A percentile compares a stretch with the other conserved stretches of the same genome.
Conservation (phyloP, 2,888 invertebrate genomes). For the Iselma pallidipennis region DNA sequence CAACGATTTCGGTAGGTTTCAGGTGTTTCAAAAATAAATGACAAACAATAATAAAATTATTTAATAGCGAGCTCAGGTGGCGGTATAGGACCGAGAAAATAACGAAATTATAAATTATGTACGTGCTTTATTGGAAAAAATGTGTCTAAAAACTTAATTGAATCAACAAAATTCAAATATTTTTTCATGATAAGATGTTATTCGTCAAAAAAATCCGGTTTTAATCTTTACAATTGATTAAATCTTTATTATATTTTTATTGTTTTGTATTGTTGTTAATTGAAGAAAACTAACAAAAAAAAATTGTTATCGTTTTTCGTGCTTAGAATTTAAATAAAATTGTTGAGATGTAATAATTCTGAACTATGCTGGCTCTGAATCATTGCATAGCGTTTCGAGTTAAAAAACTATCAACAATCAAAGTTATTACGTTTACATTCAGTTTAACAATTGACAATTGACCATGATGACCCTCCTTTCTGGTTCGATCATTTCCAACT, state of each 20-base stretch:
- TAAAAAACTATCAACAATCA: conserved; percentile 13
- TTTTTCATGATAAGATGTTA: too few relatives aligned
- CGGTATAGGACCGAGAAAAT: neutral
- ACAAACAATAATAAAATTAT: neutral
- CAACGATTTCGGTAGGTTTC: neutral
- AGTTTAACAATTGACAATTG: conserved; percentile 20
- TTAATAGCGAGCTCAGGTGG: neutral
- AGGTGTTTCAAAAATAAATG: neutral
- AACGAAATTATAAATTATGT: neutral
- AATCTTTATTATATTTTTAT: too few relatives aligned
- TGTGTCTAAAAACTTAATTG: too few relatives aligned
- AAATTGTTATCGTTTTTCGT: too few relatives aligned
- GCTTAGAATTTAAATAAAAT: neutral
- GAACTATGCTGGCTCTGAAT: neutral
- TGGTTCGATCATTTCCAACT: neutral
- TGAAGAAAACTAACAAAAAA: too few relatives aligned
- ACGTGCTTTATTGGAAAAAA: too few relatives aligned
- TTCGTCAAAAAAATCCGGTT: too few relatives aligned
- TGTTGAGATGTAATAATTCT: neutral
- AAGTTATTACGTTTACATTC: conserved; percentile 18
- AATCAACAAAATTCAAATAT: too few relatives aligned
- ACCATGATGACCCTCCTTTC: conserved; percentile 19
- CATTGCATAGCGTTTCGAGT: neutral
- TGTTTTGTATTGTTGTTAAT: too few relatives aligned
- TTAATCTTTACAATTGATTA: too few relatives aligned